Percentiles rank a stretch among this genome's conserved stretches.
phyloP scores from a whole-genome alignment of 1,140 invertebrate species.

The Platyura marginata region DNA sequence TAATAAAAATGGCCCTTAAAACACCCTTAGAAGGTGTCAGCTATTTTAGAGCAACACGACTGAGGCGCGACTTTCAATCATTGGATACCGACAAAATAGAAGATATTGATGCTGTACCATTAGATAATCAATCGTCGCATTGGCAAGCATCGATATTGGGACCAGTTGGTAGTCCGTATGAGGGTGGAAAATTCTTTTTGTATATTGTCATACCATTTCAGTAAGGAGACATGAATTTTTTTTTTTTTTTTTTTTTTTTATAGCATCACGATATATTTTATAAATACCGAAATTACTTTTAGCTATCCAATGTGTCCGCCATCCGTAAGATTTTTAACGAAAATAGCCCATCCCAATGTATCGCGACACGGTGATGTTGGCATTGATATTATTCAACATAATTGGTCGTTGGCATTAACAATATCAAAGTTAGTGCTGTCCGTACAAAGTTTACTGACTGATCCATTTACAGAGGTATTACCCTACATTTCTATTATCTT shows the following conservation, averaged over 20 bases:
- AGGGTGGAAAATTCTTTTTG: constrained; percentile 87
- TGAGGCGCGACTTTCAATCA: constrained; percentile 46
- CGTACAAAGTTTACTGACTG: constrained; percentile 80
- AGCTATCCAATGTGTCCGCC: constrained; percentile 87
- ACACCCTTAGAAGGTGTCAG: constrained; percentile 41
- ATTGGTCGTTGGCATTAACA: constrained; percentile 85
- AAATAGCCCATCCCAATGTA: constrained; percentile 88
- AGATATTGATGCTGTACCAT: constrained; percentile 71
- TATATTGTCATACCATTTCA: constrained; percentile 63
- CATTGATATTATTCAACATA: constrained; percentile 87
- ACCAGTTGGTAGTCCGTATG: constrained; percentile 76
- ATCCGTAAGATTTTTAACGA: constrained; percentile 71
- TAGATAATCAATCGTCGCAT: constrained; percentile 66
- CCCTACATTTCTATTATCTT: neutral
- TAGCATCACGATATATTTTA: neutral
- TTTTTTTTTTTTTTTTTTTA: too few species aligned
- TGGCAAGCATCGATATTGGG: constrained; percentile 86
- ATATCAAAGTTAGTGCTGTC: constrained; percentile 80
- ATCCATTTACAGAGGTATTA: constrained; percentile 65
- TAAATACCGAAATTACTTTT: constrained; percentile 8
- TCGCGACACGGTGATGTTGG: constrained; percentile 91
- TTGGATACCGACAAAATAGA: constrained; percentile 68
- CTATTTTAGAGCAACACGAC: constrained; percentile 51
- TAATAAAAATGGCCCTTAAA: constrained; percentile 54
- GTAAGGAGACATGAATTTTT: constrained; percentile 4